Percentiles rank a stretch among this genome's conserved stretches.
phyloP scores from a whole-genome alignment of 2,113 vertebrate species.

The Ancistrus triradiatus region DNA sequence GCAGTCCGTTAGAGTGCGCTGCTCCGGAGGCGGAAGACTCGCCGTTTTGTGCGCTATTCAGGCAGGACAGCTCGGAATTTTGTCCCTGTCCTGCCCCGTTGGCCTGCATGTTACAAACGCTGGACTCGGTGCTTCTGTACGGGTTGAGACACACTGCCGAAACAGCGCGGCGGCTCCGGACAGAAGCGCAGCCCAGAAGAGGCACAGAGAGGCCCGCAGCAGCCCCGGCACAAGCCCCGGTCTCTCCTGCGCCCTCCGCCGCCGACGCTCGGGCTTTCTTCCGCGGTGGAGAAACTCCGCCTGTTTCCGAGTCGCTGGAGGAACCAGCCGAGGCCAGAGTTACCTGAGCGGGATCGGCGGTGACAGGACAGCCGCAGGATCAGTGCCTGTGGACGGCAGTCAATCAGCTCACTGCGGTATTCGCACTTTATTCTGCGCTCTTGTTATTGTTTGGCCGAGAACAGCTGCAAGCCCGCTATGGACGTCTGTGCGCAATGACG shows the following conservation, averaged over 20 bases:
- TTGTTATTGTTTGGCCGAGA: constrained; percentile 74
- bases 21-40: constrained; percentile 74
- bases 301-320: constrained; percentile 75
- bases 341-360: constrained; percentile 72
- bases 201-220: constrained; percentile 73
- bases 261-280: constrained; percentile 78
- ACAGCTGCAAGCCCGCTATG: constrained; percentile 74
- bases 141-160: constrained; percentile 34
- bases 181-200: constrained; percentile 39
- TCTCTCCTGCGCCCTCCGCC: constrained; percentile 78
- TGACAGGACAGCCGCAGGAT: constrained; percentile 58
- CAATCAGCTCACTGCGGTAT: constrained; percentile 49
- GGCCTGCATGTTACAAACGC: constrained; percentile 79
- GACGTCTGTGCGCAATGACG: constrained; percentile 72
- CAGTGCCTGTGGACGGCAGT: constrained; percentile 44
- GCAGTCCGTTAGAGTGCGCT: constrained; percentile 82
- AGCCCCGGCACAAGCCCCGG: constrained; percentile 77
- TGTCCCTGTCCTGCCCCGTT: constrained; percentile 81
- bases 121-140: constrained; percentile 38
- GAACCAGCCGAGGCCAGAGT: constrained; percentile 76
- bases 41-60: constrained; percentile 77
- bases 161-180: constrained; percentile 37
- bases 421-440: constrained; percentile 48
- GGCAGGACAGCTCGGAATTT: constrained; percentile 73
- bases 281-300: constrained; percentile 77